phyloP scores from a whole-genome alignment of 2,113 vertebrate genomes.

The Heterotilapia buettikoferi region DNA sequence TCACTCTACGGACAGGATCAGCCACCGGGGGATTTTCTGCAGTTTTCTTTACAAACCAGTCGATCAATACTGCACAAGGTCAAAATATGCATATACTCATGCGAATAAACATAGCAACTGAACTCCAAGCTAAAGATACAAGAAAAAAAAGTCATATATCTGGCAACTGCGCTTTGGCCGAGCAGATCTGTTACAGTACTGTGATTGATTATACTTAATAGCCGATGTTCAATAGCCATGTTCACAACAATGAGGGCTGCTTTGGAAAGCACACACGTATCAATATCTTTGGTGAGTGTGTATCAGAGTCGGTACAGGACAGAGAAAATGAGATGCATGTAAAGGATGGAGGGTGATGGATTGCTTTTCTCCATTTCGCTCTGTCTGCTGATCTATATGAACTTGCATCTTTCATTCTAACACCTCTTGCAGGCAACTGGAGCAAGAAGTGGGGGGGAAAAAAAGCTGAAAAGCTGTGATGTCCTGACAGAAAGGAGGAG shows the following conservation, averaged over 20 bases:
- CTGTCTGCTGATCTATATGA: background rate
- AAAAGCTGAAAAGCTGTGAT: background rate
- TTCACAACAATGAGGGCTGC: background rate
- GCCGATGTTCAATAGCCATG: background rate
- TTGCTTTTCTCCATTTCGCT: constrained; percentile 5
- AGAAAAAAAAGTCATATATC: background rate
- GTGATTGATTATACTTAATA: constrained; percentile 25
- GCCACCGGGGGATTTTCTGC: background rate
- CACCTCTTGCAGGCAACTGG: background rate
- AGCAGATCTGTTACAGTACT: background rate
- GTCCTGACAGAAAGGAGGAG: background rate
- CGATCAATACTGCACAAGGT: background rate
- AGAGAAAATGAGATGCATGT: background rate
- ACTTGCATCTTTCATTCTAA: background rate
- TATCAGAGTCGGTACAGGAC: background rate
- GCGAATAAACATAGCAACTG: background rate
- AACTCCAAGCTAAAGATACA: background rate
- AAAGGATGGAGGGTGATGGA: background rate
- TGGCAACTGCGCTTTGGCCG: background rate
- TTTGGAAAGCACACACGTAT: background rate
- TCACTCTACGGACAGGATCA: background rate
- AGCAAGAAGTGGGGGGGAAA: background rate
- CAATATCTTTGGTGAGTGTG: background rate
- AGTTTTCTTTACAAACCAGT: background rate
- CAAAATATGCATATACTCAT: background rate